Evolutionary conservation across 1,140 invertebrate genomes (phyloP).

Genomic region (Atopsyche davidsoni): DNA sequence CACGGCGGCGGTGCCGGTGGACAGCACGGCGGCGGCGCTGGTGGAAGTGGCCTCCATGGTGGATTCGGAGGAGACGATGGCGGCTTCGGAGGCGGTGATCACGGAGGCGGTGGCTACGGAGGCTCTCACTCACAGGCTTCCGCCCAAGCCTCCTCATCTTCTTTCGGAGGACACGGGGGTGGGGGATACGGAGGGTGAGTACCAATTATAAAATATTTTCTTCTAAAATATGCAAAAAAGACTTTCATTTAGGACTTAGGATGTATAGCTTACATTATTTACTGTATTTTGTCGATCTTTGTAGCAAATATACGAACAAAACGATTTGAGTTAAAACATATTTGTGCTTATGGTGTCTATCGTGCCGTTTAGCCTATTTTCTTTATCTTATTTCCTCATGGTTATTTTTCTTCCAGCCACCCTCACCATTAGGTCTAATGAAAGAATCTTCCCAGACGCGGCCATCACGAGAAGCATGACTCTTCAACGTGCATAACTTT

Average conservation of each 20-base stretch:
- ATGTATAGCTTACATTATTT: too few species aligned
- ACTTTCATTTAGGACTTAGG: too few species aligned
- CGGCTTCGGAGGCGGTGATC: conserved; percentile 30
- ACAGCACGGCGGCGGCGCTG: conserved; percentile 33
- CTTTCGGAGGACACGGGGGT: conserved; percentile 17
- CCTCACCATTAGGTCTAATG: too few species aligned
- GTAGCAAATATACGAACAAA: background rate
- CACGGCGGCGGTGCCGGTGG: conserved; percentile 32
- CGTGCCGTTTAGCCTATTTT: background rate
- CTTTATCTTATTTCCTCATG: background rate
- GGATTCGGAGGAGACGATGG: conserved; percentile 32
- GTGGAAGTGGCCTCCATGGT: conserved; percentile 32
- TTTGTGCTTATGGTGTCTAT: background rate
- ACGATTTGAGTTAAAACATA: conserved; percentile 2
- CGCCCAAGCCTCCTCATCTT: conserved; percentile 17
- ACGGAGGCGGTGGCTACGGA: conserved; percentile 17
- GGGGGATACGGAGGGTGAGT: conserved; percentile 16
- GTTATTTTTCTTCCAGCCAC: background rate
- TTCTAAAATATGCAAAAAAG: too few species aligned
- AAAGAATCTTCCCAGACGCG: too few species aligned
- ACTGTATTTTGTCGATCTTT: conserved; percentile 1
- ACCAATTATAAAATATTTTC: background rate
- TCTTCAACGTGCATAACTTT: too few species aligned
- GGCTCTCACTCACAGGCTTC: conserved; percentile 15
- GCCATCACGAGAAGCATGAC: too few species aligned